Evolutionary conservation across 2,113 vertebrate genomes (phyloP).

Genomic region (Platysternon megacephalum): DNA sequence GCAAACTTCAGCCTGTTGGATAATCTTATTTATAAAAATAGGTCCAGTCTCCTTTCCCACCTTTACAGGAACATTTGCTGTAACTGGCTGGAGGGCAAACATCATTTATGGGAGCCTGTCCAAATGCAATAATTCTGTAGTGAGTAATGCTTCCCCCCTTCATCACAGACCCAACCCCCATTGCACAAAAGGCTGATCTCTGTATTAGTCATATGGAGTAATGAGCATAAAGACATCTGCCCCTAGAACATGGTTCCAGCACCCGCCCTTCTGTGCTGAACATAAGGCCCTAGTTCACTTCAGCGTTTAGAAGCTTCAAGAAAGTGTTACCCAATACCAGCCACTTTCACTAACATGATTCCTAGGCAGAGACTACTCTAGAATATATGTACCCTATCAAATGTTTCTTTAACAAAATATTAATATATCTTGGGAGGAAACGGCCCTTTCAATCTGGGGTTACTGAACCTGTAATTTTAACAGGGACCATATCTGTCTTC

Average conservation of each 20-base stretch:
- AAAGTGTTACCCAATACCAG: background rate
- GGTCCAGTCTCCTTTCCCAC: background rate
- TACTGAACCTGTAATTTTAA: background rate
- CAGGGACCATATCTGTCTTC: accelerated
- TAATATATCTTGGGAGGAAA: background rate
- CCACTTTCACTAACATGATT: background rate
- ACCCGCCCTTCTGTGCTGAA: background rate
- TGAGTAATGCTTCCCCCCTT: accelerated
- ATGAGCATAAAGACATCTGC: background rate
- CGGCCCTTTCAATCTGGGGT: background rate
- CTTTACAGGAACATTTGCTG: background rate
- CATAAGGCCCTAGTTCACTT: background rate
- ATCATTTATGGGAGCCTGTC: background rate
- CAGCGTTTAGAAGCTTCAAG: background rate
- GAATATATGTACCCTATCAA: accelerated
- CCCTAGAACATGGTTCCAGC: background rate
- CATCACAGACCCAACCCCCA: background rate
- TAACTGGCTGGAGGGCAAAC: accelerated
- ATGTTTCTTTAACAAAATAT: background rate
- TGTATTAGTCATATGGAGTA: background rate
- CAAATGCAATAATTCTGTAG: accelerated
- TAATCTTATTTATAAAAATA: background rate
- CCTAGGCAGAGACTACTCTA: background rate
- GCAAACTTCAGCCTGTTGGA: background rate
- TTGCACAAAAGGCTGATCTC: background rate